Evolutionary conservation across 2,113 vertebrate genomes (phyloP).

Genomic region (Dascyllus trimaculatus): DNA sequence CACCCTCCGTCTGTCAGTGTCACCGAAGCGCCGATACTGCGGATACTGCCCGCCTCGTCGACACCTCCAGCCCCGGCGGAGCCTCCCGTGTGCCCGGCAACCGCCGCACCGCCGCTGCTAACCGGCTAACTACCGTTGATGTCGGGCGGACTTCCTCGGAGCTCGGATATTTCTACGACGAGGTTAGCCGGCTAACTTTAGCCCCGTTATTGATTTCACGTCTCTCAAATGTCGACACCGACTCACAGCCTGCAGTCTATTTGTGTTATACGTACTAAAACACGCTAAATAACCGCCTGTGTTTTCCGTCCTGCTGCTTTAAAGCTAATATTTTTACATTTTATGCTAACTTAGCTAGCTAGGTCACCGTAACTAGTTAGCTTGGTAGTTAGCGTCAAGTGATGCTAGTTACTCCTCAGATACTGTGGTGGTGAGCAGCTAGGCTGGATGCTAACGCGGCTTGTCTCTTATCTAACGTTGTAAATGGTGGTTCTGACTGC

Average conservation of each 20-base stretch:
- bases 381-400: constrained; percentile 13
- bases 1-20: neutral
- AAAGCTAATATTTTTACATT: neutral
- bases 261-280: neutral
- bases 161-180: constrained; percentile 61
- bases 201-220: constrained; percentile 31
- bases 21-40: neutral
- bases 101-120: constrained; percentile 4
- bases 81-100: neutral
- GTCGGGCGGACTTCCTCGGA: constrained; percentile 64
- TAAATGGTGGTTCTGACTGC: too few relatives aligned
- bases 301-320: neutral
- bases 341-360: constrained; percentile 34
- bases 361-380: constrained; percentile 39
- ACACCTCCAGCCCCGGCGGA: neutral
- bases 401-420: neutral
- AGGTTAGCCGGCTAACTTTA: constrained; percentile 76
- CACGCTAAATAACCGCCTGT: fast-evolving
- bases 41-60: neutral
- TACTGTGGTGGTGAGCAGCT: neutral
- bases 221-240: neutral
- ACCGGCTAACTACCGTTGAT: constrained; percentile 41
- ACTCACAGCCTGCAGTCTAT: fast-evolving
- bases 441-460: neutral
- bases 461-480: too few relatives aligned